These are phyloP conservation scores for Noctua pronuba DNA, from an alignment of 2,888 invertebrate genomes.

Conservation along the genomic window DNA sequence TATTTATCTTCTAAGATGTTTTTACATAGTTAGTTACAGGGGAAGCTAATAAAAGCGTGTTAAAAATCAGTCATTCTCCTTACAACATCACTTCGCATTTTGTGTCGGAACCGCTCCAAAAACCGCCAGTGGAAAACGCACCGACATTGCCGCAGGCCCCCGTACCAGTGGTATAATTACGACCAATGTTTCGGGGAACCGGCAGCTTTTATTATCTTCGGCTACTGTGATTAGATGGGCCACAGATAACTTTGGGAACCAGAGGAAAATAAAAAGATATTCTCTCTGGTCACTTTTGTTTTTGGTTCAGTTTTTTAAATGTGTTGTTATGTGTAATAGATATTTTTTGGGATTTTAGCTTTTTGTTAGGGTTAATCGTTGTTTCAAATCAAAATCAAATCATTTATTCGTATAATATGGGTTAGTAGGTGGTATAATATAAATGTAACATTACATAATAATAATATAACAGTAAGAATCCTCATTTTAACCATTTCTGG, in stretches of 20 bases:
- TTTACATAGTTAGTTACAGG: too few relatives aligned
- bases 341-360: neutral
- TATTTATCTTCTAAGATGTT: too few relatives aligned
- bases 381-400: too few relatives aligned
- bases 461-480: too few relatives aligned
- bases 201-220: slow-evolving; percentile 75
- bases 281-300: slow-evolving; percentile 50
- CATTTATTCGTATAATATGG: too few relatives aligned
- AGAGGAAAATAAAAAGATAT: slow-evolving; percentile 63
- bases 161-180: slow-evolving; percentile 80
- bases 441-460: too few relatives aligned
- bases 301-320: slow-evolving; percentile 32
- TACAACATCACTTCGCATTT: neutral
- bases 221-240: slow-evolving; percentile 88
- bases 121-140: slow-evolving; percentile 50
- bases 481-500: too few relatives aligned
- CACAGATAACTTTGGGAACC: slow-evolving; percentile 78
- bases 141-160: slow-evolving; percentile 73
- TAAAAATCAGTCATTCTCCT: neutral
- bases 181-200: slow-evolving; percentile 79
- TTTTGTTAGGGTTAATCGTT: neutral
- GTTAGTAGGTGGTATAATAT: too few relatives aligned
- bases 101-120: slow-evolving; percentile 46
- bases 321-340: slow-evolving; percentile 48
- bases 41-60: too few relatives aligned